phyloP scores from a whole-genome alignment of 1,140 invertebrate genomes.

The Drosophila mayri region DNA sequence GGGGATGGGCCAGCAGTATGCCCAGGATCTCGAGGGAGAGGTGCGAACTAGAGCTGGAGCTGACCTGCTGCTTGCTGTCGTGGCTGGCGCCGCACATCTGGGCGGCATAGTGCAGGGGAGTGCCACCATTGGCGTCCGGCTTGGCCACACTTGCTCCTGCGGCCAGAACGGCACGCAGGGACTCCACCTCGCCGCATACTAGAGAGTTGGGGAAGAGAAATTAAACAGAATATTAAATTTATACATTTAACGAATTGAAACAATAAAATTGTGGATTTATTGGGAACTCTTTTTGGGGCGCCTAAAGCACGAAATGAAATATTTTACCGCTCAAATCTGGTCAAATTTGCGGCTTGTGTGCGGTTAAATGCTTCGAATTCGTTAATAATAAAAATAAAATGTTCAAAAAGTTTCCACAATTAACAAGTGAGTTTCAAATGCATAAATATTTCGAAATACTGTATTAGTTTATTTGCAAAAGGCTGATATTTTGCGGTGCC shows the following conservation, averaged over 20 bases:
- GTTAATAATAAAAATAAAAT: constrained; percentile 4
- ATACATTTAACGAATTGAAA: background rate
- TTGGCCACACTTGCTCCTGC: constrained; percentile 93
- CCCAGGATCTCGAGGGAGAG: constrained; percentile 93
- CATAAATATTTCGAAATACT: background rate
- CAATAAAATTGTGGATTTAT: background rate
- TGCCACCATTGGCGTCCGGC: constrained; percentile 96
- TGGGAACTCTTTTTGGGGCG: background rate
- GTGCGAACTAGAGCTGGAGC: constrained; percentile 68
- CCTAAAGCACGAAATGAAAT: background rate
- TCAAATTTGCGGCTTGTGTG: constrained; percentile 4
- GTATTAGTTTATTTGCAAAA: background rate
- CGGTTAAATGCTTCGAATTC: background rate
- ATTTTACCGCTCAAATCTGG: background rate
- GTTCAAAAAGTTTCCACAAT: background rate
- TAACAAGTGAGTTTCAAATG: background rate
- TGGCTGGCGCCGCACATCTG: constrained; percentile 95
- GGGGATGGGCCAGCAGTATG: constrained; percentile 91
- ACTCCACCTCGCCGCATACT: constrained; percentile 96
- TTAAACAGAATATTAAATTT: background rate
- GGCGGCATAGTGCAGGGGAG: constrained; percentile 98
- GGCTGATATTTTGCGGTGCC: background rate
- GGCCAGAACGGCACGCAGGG: constrained; percentile 92
- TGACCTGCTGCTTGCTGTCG: constrained; percentile 86
- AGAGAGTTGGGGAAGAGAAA: background rate